Percentiles rank a stretch among this genome's conserved stretches.
phyloP scores from a whole-genome alignment of 2,797 vertebrate species.

The Thaleichthys pacificus region DNA sequence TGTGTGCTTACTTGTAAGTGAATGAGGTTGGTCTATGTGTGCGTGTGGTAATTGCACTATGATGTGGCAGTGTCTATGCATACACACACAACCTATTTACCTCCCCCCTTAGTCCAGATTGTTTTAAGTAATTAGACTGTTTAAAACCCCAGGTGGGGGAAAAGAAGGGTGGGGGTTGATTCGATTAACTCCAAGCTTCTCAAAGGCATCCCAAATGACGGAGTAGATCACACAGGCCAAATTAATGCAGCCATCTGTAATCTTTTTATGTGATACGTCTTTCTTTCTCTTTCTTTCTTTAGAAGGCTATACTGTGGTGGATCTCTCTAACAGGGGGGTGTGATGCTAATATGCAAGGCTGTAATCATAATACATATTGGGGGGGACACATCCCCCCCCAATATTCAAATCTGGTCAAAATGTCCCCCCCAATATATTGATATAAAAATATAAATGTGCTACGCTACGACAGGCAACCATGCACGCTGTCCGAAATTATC shows the following conservation, averaged over 20 bases:
- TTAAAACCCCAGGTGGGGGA: slow-evolving; percentile 16
- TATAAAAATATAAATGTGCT: too few relatives aligned
- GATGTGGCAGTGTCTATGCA: not conserved
- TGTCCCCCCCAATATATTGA: too few relatives aligned
- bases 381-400: too few relatives aligned
- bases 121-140: slow-evolving; percentile 19
- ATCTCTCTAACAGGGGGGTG: slow-evolving; percentile 23
- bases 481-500: too few relatives aligned
- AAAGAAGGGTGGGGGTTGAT: not conserved
- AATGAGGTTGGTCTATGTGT: not conserved
- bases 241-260: slow-evolving; percentile 7
- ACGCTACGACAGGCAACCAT: too few relatives aligned
- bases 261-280: not conserved
- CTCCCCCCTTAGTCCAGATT: slow-evolving; percentile 3
- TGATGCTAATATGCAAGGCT: slow-evolving; percentile 8
- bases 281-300: slow-evolving; percentile 7
- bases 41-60: not conserved
- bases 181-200: slow-evolving; percentile 12
- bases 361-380: too few relatives aligned
- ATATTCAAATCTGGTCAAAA: too few relatives aligned
- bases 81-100: not conserved
- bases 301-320: slow-evolving; percentile 4
- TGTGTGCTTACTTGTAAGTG: not conserved
- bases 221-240: slow-evolving; percentile 2
- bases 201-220: slow-evolving; percentile 4